phyloP scores from a whole-genome alignment of 2,113 vertebrate species.

The Onychostoma macrolepis region DNA sequence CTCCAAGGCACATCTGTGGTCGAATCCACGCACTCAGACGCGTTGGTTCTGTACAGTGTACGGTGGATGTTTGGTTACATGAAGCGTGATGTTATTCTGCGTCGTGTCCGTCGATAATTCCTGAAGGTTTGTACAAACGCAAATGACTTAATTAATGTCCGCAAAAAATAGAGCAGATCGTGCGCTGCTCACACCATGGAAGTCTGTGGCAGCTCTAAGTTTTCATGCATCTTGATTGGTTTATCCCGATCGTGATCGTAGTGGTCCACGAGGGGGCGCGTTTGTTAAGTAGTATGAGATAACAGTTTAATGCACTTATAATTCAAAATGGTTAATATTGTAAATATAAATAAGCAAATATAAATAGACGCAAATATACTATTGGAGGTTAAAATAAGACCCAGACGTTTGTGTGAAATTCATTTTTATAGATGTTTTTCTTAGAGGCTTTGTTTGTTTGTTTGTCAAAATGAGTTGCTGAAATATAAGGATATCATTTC shows the following conservation, averaged over 20 bases:
- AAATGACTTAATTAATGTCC: not conserved
- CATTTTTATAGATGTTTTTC: not conserved
- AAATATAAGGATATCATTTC: not conserved
- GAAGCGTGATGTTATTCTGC: not conserved
- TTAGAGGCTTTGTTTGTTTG: too few relatives aligned
- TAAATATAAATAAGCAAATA: not conserved
- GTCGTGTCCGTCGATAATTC: not conserved
- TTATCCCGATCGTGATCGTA: not conserved
- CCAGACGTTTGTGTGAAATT: not conserved
- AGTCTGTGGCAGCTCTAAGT: slow-evolving; percentile 18
- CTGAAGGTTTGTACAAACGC: not conserved
- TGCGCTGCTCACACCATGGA: not conserved
- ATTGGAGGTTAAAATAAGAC: not conserved
- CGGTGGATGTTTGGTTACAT: not conserved
- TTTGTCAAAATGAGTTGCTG: not conserved
- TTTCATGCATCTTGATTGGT: slow-evolving; percentile 28
- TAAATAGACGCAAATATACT: not conserved
- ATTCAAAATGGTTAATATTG: not conserved
- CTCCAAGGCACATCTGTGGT: not conserved
- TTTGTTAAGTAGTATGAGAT: not conserved
- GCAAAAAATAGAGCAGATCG: not conserved
- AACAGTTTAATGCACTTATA: not conserved
- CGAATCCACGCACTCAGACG: not conserved
- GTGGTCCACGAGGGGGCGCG: slow-evolving; percentile 2
- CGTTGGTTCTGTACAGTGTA: not conserved